Conservation (phyloP, 2,888 invertebrate genomes). For the Unio pictorum region DNA sequence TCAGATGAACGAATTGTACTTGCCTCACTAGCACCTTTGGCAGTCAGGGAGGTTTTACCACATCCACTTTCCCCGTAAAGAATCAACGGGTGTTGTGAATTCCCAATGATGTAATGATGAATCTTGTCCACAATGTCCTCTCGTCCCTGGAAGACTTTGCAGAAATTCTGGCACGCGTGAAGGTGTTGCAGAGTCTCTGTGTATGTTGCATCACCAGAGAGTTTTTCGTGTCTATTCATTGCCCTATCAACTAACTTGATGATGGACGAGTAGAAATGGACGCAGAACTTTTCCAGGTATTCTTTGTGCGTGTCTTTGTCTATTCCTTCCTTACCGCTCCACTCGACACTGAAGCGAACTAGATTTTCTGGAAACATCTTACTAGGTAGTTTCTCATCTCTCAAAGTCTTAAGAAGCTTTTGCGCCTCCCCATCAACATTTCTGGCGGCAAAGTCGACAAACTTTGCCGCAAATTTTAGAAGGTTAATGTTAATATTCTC, state of each 20-base stretch:
- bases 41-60: slow-evolving; percentile 95
- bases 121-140: slow-evolving; percentile 81
- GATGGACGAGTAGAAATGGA: slow-evolving; percentile 82
- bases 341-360: slow-evolving; percentile 84
- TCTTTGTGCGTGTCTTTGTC: slow-evolving; percentile 91
- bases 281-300: slow-evolving; percentile 93
- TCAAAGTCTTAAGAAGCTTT: slow-evolving; percentile 86
- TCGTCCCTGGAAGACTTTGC: slow-evolving; percentile 90
- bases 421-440: slow-evolving; percentile 93
- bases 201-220: slow-evolving; percentile 75
- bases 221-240: slow-evolving; percentile 95
- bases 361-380: slow-evolving; percentile 55
- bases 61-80: slow-evolving; percentile 97
- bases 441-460: slow-evolving; percentile 86
- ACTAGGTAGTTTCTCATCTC: slow-evolving; percentile 89
- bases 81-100: slow-evolving; percentile 88
- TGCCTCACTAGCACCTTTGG: slow-evolving; percentile 84
- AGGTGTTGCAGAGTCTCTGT: slow-evolving; percentile 80
- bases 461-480: slow-evolving; percentile 85
- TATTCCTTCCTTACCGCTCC: slow-evolving; percentile 92
- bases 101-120: slow-evolving; percentile 72
- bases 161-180: slow-evolving; percentile 93
- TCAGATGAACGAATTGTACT: background rate
- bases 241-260: slow-evolving; percentile 93
- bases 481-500: slow-evolving; percentile 98